Evolutionary conservation across 2,888 invertebrate genomes (phyloP), one percentile per base, ranked within the genome.

Genomic region (Nesidiocoris tenuis): DNA sequence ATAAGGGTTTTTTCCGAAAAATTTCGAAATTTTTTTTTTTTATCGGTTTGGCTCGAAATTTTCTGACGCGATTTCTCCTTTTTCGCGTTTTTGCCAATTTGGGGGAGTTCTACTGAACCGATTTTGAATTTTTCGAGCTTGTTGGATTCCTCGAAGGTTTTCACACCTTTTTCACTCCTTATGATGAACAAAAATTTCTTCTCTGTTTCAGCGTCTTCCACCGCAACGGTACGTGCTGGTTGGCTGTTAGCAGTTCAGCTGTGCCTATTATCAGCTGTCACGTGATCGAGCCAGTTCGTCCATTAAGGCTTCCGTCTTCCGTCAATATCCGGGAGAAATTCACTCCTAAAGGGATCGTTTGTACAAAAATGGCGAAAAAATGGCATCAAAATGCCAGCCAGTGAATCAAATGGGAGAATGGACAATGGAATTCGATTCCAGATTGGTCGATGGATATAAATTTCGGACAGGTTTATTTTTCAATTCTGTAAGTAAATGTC

Each of bases 381-480:
- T 12, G 39, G 39, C 39, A 12, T 39, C 39, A 39, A 39, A n/a
- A 39, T 12, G 39, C 39, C 5, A 12, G 39, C n/a, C n/a, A 39
- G 39, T 39, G 39, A 39, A 39, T 39, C 5, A 12, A 39, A 39
- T n/a, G 39, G 39, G 5, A 12, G 39, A 39, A 39, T 39, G 12
- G 12, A 39, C 39, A 12, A 24, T 22, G 61, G 64, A 64, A 76
- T 64, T 54, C 18, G 24, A 75, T 66, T 72, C 39, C 55, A 70
- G 18, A 16, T 56, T 23, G 56, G 56, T 67, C 57, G 61, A 68
- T n/a, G n/a, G 24, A 23, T 24, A 72, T 23, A 74, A 71, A 56
- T 59, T 59, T 72, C 39, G 61, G 59, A 72, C 61, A 77, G n/a
- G 72, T 77, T 77, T 77, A 77, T 77, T 77, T 77, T 77, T 77